Base-by-base conservation (phyloP, 2,888 invertebrate genomes). In the Pyrochroa serraticornis region DNA sequence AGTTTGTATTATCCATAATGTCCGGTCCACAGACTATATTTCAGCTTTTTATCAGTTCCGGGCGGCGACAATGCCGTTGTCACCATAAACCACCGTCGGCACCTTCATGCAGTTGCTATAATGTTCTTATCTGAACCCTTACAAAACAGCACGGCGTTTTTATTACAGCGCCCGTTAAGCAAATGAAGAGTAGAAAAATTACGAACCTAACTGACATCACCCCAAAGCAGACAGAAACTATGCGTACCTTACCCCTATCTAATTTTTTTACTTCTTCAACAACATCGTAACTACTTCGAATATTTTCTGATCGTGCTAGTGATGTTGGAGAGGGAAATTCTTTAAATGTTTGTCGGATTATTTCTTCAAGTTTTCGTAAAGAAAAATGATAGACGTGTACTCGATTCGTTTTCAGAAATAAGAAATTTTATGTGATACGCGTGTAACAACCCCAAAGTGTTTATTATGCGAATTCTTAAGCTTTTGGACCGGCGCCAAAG, bases 41-140 rank as follows among this genome's bases (percentile, higher is more conserved):
- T 64, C 60, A 64, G 54, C 44, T 54, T 64, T 64, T 64, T 64
- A 64, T 64, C 64, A 57, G 59, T 64, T 64, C 62, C 64, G 62
- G 60, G 42, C 43, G 46, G 48, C 59, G 60, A 64, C 64, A 64
- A 64, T 58, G 62, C 57, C 53, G 51, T 60, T 60, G 64, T 53
- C 62, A 57, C 58, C 64, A 64, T 64, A 64, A 64, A 64, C 46
- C 48, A 64, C 54, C 47, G 55, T 38, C 45, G 55, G 42, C 61
- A 62, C 58, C 62, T 62, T 62, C 39, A 47, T 50, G 45, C 41
- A 39, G 37, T 46, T 35, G 22, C 14, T 22, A n/a, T 46, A 51
- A 42, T 50, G 51, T 47, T 42, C 54, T 58, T 54, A 58, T 58
- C 58, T 44, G 7, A 13, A 45, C 38, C 42, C 38, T 54, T 45